Evolutionary conservation across 2,113 vertebrate species (phyloP).

Genomic region (Collichthys lucidus): DNA sequence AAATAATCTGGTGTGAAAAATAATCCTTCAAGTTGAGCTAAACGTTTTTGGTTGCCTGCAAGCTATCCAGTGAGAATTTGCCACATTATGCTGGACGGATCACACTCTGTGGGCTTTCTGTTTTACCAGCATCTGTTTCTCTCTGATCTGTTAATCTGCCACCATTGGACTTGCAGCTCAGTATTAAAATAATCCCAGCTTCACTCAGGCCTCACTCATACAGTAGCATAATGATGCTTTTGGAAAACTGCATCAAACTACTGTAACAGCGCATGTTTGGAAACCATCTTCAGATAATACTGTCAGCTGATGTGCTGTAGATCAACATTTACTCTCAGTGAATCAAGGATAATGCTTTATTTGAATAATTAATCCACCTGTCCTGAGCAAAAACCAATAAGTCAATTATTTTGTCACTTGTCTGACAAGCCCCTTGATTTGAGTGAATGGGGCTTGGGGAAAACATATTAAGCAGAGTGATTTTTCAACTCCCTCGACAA

Average conservation of each 20-base stretch:
- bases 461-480: neutral
- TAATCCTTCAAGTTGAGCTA: neutral
- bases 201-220: too few species aligned
- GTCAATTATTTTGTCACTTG: slow-evolving; percentile 12
- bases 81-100: neutral
- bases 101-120: neutral
- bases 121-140: too few species aligned
- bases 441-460: neutral
- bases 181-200: neutral
- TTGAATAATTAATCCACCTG: slow-evolving; percentile 37
- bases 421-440: slow-evolving; percentile 16
- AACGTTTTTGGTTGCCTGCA: neutral
- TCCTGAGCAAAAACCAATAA: slow-evolving; percentile 11
- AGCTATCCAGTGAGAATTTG: neutral
- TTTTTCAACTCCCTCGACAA: neutral
- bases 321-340: slow-evolving; percentile 25
- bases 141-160: too few species aligned
- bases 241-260: neutral
- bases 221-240: neutral
- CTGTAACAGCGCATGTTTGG: neutral
- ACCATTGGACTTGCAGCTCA: neutral
- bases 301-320: neutral
- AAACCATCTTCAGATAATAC: slow-evolving; percentile 3
- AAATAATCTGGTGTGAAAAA: neutral
- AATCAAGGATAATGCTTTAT: slow-evolving; percentile 35